Evolutionary conservation across 2,888 invertebrate genomes (phyloP).

Genomic region (Cataglyphis livida): DNA sequence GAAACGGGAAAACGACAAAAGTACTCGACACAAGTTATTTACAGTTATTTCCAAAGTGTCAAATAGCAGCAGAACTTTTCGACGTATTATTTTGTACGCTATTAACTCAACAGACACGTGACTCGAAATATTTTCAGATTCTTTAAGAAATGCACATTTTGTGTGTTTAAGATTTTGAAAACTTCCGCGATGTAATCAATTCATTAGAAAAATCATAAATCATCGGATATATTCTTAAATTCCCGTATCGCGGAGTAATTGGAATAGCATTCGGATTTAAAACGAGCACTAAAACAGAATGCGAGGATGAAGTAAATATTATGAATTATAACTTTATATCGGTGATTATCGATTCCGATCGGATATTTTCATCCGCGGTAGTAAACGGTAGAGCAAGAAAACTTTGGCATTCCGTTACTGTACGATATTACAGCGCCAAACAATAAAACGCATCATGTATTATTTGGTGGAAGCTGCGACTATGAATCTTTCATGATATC

Average conservation of each 20-base stretch:
- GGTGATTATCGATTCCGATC: constrained; percentile 41
- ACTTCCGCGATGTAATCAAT: background rate
- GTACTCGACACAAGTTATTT: background rate
- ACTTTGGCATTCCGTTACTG: constrained; percentile 36
- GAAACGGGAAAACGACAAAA: background rate
- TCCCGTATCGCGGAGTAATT: background rate
- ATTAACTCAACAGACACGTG: background rate
- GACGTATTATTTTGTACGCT: background rate
- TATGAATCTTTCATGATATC: constrained; percentile 62
- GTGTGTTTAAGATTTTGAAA: background rate
- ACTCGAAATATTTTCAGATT: background rate
- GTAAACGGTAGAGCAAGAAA: constrained; percentile 31
- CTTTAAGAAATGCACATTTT: background rate
- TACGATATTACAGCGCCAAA: constrained; percentile 22
- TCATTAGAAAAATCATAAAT: background rate
- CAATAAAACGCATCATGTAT: constrained; percentile 51
- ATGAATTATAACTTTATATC: constrained; percentile 8
- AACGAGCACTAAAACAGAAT: background rate
- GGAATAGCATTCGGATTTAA: background rate
- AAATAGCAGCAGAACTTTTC: background rate
- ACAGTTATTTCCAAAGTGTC: background rate
- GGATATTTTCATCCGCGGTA: constrained; percentile 15
- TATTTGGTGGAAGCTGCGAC: constrained; percentile 44
- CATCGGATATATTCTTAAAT: background rate
- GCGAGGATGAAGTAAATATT: background rate